These are phyloP conservation scores for Bubo scandiacus DNA, from an alignment of 2,113 vertebrate species.

Conservation along the genomic window DNA sequence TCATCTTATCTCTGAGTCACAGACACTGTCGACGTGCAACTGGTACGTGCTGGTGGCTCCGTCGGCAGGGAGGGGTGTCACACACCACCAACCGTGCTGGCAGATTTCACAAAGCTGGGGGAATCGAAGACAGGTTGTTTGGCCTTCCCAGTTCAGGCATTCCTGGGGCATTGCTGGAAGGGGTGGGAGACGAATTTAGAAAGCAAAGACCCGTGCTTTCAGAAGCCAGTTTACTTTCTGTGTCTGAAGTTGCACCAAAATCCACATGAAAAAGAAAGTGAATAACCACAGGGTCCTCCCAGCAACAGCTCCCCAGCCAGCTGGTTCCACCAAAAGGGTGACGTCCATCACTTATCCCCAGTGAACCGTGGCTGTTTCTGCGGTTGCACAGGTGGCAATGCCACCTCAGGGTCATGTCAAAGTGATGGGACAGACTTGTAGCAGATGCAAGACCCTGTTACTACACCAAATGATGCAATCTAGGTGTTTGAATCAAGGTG, in stretches of 20 bases:
- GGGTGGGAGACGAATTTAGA: neutral
- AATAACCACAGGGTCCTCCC: neutral
- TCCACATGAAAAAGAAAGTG: neutral
- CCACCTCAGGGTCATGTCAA: neutral
- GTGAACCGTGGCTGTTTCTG: neutral
- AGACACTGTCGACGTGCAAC: neutral
- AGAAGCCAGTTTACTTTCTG: neutral
- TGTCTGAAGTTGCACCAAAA: neutral
- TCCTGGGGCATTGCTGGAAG: neutral
- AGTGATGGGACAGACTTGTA: neutral
- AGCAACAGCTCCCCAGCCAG: neutral
- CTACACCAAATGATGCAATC: neutral
- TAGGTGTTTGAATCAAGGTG: neutral
- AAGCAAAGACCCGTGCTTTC: neutral
- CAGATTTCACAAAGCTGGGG: neutral
- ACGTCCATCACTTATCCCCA: neutral
- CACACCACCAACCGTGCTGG: accelerated
- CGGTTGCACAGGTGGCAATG: neutral
- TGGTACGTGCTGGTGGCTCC: neutral
- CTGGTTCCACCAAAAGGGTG: neutral
- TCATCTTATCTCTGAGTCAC: slow-evolving; percentile 45
- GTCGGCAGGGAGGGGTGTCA: neutral
- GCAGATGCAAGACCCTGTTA: neutral
- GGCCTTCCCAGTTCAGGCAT: neutral
- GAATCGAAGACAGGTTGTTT: neutral